A percentile compares a stretch with the other conserved stretches of the same genome.
phyloP scores from a whole-genome alignment of 2,888 invertebrate species.

The Autographa gamma region DNA sequence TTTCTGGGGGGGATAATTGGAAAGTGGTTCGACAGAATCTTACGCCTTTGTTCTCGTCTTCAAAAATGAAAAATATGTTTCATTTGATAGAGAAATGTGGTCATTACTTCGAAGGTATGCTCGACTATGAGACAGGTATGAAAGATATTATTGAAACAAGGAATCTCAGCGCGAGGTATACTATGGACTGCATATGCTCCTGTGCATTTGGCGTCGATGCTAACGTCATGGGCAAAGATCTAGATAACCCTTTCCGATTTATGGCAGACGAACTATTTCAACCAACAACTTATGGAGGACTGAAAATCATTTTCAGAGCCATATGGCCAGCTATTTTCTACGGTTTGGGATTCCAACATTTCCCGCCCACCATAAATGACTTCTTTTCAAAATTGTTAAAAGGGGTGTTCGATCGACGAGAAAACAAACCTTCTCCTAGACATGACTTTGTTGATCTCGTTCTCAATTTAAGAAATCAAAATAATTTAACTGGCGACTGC shows the following conservation, averaged over 20 bases:
- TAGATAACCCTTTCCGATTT: constrained; percentile 61
- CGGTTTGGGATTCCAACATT: constrained; percentile 58
- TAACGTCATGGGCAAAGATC: constrained; percentile 38
- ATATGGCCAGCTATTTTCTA: constrained; percentile 75
- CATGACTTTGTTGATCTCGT: constrained; percentile 75
- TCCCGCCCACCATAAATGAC: constrained; percentile 55
- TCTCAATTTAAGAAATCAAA: constrained; percentile 64
- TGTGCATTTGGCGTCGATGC: constrained; percentile 59
- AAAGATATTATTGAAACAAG: constrained; percentile 56
- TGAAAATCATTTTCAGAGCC: constrained; percentile 56
- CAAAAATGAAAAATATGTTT: constrained; percentile 78
- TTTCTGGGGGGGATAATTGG: constrained; percentile 71
- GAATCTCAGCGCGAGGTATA: constrained; percentile 60
- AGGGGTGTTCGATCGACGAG: constrained; percentile 63
- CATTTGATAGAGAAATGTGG: constrained; percentile 67
- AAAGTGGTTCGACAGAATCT: constrained; percentile 73
- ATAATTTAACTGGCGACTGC: constrained; percentile 64
- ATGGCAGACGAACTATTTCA: constrained; percentile 65
- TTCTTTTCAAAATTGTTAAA: constrained; percentile 66
- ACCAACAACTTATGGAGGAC: constrained; percentile 52
- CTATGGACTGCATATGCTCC: constrained; percentile 72
- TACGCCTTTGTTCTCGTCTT: constrained; percentile 71
- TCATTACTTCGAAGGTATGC: constrained; percentile 59
- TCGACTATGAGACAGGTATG: constrained; percentile 51
- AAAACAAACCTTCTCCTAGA: constrained; percentile 60